Base-by-base conservation (phyloP, 2,888 invertebrate species). In the Hydrotaea diabolus region DNA sequence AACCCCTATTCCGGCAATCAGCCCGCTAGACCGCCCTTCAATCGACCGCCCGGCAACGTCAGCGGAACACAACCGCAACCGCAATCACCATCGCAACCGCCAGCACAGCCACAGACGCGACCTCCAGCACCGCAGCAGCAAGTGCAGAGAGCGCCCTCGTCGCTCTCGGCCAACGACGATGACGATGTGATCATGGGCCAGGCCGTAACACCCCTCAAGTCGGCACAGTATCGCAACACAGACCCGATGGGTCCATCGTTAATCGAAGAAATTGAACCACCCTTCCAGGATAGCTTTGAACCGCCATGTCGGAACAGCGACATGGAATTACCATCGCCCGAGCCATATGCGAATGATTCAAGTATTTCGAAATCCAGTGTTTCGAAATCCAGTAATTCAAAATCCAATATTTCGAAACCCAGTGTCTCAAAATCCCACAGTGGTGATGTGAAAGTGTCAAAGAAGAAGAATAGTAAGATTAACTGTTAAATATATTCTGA, bases 171-270 rank as follows among this genome's bases (percentile, higher is more conserved):
- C 21, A 87, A 87, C 76, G 92, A 92, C 81, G 92, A 92, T 46
- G 92, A 92, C 87, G 92, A 92, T 86, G 92, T 92, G 36, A 87
- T 92, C 77, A 91, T 92, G 88, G 93, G 92, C 13, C 91, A 90
- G 81, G 91, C 92, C 4, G 88, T 90, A 15, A 92, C 92, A 4
- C 92, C 93, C 19, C 83, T 89, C 8, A 91, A 91, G 86, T 87
- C 88, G 4, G 86, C 85, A 57, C 87, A 87, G 80, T 69, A 86
- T 53, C 87, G 80, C 74, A 85, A 86, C 21, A n/a, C n/a, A n/a
- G 91, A 91, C 86, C 90, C 90, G n/a, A 88, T 91, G 88, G 90
- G 90, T 2, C 89, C 88, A 11, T 86, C 90, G 3, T 66, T 91
- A 69, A 83, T 88, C 39, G 90, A 89, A 86, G 91, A 89, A 36